Evolutionary conservation across 2,888 invertebrate species (phyloP).

Genomic region (Teleogryllus oceanicus): DNA sequence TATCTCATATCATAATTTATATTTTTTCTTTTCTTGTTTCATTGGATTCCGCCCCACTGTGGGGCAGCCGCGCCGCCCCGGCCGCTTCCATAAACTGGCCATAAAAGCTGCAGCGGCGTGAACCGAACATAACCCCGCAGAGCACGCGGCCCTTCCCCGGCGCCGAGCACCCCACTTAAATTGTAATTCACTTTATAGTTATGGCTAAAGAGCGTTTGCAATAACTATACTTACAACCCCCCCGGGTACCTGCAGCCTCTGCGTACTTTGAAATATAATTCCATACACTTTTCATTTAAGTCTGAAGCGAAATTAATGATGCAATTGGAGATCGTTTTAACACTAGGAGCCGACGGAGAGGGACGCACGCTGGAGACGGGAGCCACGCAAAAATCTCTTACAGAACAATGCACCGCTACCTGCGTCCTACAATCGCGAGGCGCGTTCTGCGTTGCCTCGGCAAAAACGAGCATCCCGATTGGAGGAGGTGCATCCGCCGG

Average conservation of each 20-base stretch:
- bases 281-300: conserved; percentile 6
- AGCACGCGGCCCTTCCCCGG: background rate
- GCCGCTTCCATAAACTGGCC: background rate
- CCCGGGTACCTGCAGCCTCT: background rate
- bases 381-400: too few relatives aligned
- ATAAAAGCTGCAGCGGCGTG: background rate
- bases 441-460: background rate
- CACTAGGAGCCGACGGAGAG: background rate
- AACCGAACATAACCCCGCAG: background rate
- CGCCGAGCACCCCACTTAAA: background rate
- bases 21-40: too few relatives aligned
- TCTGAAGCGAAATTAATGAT: background rate
- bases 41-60: background rate
- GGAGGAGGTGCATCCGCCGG: background rate
- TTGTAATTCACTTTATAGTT: conserved; percentile 10
- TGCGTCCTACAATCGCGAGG: too few relatives aligned
- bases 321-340: conserved; percentile 18
- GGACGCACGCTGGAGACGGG: too few relatives aligned
- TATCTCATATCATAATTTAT: too few relatives aligned
- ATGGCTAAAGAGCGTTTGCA: conserved; percentile 10
- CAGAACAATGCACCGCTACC: too few relatives aligned
- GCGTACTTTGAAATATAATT: background rate
- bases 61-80: background rate
- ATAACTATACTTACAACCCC: conserved; percentile 4
- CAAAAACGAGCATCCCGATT: background rate